Conservation (phyloP, 2,888 invertebrate genomes). For the Pristionchus maxplancki region DNA sequence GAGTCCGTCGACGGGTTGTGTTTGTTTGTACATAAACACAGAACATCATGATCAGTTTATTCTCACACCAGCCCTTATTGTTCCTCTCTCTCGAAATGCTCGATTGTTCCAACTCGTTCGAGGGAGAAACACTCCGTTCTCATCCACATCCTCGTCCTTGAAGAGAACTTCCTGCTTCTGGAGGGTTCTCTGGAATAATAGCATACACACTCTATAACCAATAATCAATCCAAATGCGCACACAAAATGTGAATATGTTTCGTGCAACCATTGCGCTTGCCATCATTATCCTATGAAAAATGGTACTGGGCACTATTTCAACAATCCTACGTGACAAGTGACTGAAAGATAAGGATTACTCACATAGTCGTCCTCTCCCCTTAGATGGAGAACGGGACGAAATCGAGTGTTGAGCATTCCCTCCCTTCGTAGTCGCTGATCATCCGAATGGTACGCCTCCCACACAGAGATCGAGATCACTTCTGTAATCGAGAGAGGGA, state of each 20-base stretch:
- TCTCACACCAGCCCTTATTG: background rate
- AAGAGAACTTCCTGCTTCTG: background rate
- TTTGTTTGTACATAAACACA: too few relatives aligned
- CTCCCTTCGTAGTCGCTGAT: slow-evolving; percentile 2
- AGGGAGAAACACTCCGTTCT: slow-evolving; percentile 41
- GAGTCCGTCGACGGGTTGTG: too few relatives aligned
- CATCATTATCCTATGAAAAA: too few relatives aligned
- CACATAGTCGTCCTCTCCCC: slow-evolving; percentile 48
- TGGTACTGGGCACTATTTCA: too few relatives aligned
- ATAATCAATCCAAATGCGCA: too few relatives aligned
- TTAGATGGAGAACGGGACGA: slow-evolving; percentile 39
- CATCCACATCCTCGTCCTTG: slow-evolving; percentile 50
- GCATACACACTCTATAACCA: too few relatives aligned
- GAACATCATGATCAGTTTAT: slow-evolving; percentile 31
- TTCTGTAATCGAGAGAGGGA: background rate
- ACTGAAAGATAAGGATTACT: background rate
- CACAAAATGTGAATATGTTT: too few relatives aligned
- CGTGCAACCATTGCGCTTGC: too few relatives aligned
- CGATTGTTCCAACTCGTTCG: slow-evolving; percentile 43
- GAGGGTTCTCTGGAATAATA: background rate
- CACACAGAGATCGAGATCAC: slow-evolving; percentile 53
- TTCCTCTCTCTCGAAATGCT: background rate
- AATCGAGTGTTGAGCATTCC: slow-evolving; percentile 46
- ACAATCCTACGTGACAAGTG: too few relatives aligned
- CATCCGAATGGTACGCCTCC: slow-evolving; percentile 47